Percentiles rank a stretch among this genome's conserved stretches.
These are phyloP conservation scores for Suillia variegata DNA, from an alignment of 2,888 invertebrate species.

Conservation along the genomic window DNA sequence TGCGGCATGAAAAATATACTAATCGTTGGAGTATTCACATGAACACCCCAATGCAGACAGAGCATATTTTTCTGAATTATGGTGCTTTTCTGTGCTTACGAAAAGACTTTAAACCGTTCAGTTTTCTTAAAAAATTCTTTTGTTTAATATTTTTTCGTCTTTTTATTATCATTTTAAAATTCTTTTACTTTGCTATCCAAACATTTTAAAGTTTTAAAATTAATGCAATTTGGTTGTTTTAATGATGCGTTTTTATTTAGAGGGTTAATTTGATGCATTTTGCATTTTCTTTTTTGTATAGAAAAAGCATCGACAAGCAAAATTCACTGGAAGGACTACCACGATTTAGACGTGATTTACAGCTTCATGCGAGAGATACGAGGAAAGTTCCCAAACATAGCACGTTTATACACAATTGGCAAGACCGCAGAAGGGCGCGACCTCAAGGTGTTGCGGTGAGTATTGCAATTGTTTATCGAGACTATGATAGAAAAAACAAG, in stretches of 20 bases:
- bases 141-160: no score
- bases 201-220: background rate
- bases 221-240: background rate
- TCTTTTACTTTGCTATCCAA: background rate
- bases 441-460: constrained; percentile 68
- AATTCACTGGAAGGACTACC: constrained; percentile 79
- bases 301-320: constrained; percentile 48
- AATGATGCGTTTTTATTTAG: no score
- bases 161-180: no score
- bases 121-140: no score
- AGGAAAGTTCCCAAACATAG: constrained; percentile 71
- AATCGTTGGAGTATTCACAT: background rate
- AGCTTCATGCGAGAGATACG: constrained; percentile 75
- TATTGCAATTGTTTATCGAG: no score
- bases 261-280: no score
- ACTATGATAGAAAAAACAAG: no score
- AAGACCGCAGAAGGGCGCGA: constrained; percentile 74
- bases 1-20: background rate
- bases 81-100: no score
- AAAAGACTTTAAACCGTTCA: no score
- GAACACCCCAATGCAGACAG: no score
- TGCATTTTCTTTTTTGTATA: constrained; percentile 18
- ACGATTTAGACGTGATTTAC: constrained; percentile 71
- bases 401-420: constrained; percentile 76
- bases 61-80: no score